A percentile compares a stretch with the other conserved stretches of the same genome.
These are phyloP conservation scores for Polymixis lichenea DNA, from an alignment of 2,888 invertebrate species.

Conservation along the genomic window DNA sequence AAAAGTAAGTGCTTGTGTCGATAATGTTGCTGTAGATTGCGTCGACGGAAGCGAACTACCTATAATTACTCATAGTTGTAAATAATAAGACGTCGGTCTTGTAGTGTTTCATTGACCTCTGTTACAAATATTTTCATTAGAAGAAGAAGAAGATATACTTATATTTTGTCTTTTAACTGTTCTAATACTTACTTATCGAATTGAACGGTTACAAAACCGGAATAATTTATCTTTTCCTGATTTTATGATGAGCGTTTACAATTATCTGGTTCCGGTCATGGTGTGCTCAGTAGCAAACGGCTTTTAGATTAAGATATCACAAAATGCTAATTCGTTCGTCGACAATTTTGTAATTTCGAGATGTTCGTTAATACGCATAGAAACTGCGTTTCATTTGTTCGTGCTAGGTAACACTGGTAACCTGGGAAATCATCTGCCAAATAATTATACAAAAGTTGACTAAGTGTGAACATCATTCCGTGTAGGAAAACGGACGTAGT, in stretches of 20 bases:
- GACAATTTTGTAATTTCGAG: constrained; percentile 17
- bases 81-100: constrained; percentile 21
- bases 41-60: constrained; percentile 32
- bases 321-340: constrained; percentile 30
- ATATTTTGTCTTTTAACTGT: not conserved
- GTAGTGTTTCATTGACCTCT: constrained; percentile 10
- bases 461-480: constrained; percentile 65
- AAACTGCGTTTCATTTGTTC: constrained; percentile 15
- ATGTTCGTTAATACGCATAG: not conserved
- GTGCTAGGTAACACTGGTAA: too few relatives aligned
- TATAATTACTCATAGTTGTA: constrained; percentile 35
- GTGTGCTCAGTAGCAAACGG: constrained; percentile 18
- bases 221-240: not conserved
- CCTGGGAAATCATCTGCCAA: constrained; percentile 27
- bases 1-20: constrained; percentile 16
- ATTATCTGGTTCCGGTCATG: constrained; percentile 14
- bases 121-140: not conserved
- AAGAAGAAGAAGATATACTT: not conserved
- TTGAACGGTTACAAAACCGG: not conserved
- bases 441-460: constrained; percentile 45
- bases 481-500: constrained; percentile 60
- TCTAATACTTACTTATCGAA: not conserved
- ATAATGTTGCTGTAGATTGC: constrained; percentile 47
- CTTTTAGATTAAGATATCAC: constrained; percentile 11
- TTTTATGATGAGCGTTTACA: constrained; percentile 2